Percentiles rank a stretch among this genome's conserved stretches.
Conservation (phyloP, 2,888 invertebrate species). For the Caenorhabditis sp. region DNA sequence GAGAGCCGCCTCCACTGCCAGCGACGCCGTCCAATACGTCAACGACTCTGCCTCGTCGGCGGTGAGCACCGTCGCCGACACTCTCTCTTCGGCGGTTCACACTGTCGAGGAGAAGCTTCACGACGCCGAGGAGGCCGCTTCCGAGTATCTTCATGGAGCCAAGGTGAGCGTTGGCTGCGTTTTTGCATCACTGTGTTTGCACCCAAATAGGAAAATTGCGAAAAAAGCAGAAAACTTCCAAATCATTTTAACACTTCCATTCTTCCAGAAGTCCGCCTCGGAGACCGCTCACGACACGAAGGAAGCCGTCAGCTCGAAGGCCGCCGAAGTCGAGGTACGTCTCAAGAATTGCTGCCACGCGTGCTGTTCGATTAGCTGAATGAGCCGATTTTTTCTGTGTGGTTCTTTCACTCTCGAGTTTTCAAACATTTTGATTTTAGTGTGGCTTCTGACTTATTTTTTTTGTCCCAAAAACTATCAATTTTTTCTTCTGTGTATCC, state of each 20-base stretch:
- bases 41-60: slow-evolving; percentile 54
- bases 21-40: slow-evolving; percentile 61
- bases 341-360: slow-evolving; percentile 52
- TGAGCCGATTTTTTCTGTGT: neutral
- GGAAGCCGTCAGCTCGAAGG: slow-evolving; percentile 48
- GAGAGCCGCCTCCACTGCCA: slow-evolving; percentile 32
- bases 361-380: slow-evolving; percentile 62
- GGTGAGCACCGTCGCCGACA: slow-evolving; percentile 56
- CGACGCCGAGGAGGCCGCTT: slow-evolving; percentile 50
- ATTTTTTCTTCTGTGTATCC: slow-evolving; percentile 10
- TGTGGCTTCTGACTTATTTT: neutral
- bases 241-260: neutral
- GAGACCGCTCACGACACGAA: slow-evolving; percentile 53
- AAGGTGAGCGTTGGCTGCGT: slow-evolving; percentile 26
- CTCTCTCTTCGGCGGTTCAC: slow-evolving; percentile 37
- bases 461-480: neutral
- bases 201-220: too few relatives aligned
- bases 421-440: slow-evolving; percentile 2
- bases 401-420: neutral
- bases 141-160: slow-evolving; percentile 50
- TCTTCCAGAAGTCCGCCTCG: slow-evolving; percentile 51
- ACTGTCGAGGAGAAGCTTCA: slow-evolving; percentile 50
- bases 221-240: neutral
- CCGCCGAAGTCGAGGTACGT: slow-evolving; percentile 65
- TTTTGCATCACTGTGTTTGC: too few relatives aligned